Evolutionary conservation across 2,888 invertebrate species (phyloP).

Genomic region (Emesis castigata): DNA sequence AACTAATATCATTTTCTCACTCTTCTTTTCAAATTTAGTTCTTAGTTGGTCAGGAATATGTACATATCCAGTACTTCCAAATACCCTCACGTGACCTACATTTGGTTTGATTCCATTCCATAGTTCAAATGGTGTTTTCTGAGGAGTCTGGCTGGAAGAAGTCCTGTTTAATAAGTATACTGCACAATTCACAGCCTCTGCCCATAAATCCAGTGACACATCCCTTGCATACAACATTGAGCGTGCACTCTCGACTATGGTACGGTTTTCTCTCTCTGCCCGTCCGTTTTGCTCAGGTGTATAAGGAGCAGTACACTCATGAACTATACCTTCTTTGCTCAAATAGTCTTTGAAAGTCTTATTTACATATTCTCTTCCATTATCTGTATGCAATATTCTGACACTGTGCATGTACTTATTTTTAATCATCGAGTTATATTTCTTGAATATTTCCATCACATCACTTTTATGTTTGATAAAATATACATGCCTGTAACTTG

Average conservation of each 20-base stretch:
- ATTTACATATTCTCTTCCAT: conserved; percentile 63
- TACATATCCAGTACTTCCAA: conserved; percentile 52
- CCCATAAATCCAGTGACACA: conserved; percentile 54
- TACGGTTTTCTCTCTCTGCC: conserved; percentile 70
- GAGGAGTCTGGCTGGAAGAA: conserved; percentile 52
- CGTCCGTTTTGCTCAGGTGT: conserved; percentile 72
- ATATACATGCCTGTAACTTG: conserved; percentile 65
- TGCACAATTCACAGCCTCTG: conserved; percentile 71
- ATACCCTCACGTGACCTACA: conserved; percentile 37
- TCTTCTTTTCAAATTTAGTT: conserved; percentile 64
- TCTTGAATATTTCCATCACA: conserved; percentile 61
- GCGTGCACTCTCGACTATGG: conserved; percentile 66
- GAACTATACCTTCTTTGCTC: conserved; percentile 60
- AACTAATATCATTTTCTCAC: conserved; percentile 58
- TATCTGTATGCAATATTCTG: conserved; percentile 64
- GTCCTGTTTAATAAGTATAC: conserved; percentile 71
- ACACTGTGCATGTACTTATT: conserved; percentile 62
- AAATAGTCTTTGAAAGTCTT: conserved; percentile 57
- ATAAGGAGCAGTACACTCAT: conserved; percentile 70
- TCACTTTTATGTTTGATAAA: conserved; percentile 67
- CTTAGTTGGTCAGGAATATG: conserved; percentile 71
- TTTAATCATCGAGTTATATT: conserved; percentile 57
- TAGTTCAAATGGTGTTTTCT: conserved; percentile 63
- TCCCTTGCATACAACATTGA: conserved; percentile 68
- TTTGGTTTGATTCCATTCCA: conserved; percentile 55